Conservation (phyloP, 2,797 vertebrate genomes). For the Pipistrellus kuhlii region DNA sequence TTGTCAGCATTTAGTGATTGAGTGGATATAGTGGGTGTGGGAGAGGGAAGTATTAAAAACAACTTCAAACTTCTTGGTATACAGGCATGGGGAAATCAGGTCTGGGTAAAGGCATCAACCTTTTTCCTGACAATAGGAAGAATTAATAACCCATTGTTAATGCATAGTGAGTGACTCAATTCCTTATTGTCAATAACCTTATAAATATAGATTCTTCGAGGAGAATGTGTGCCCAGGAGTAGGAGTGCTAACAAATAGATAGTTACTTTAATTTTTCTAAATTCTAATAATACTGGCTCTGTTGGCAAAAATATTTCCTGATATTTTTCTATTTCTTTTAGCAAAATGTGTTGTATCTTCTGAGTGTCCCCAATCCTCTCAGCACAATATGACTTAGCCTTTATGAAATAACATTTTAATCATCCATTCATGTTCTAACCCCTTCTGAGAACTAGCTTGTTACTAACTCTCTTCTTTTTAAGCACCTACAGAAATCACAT, state of each 20-base stretch:
- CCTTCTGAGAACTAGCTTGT: neutral
- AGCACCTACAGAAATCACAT: neutral
- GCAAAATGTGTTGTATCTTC: neutral
- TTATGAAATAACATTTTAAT: neutral
- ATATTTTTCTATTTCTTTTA: constrained; percentile 30
- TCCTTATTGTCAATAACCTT: neutral
- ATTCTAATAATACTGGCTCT: neutral
- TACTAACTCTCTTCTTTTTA: constrained; percentile 20
- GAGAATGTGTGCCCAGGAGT: neutral
- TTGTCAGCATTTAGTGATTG: neutral
- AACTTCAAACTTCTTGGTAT: neutral
- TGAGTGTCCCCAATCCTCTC: neutral
- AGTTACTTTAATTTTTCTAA: neutral
- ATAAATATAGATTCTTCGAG: neutral
- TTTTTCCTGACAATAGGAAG: neutral
- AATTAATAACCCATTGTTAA: neutral
- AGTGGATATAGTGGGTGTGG: neutral
- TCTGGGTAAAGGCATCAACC: neutral
- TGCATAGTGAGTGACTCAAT: neutral
- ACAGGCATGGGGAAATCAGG: neutral
- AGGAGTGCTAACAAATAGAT: neutral
- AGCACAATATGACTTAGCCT: neutral
- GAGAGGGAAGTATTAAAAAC: neutral
- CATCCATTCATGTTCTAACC: neutral
- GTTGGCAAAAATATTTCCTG: neutral